phyloP scores from a whole-genome alignment of 2,797 vertebrate genomes.

The Periophthalmus magnuspinnatus region DNA sequence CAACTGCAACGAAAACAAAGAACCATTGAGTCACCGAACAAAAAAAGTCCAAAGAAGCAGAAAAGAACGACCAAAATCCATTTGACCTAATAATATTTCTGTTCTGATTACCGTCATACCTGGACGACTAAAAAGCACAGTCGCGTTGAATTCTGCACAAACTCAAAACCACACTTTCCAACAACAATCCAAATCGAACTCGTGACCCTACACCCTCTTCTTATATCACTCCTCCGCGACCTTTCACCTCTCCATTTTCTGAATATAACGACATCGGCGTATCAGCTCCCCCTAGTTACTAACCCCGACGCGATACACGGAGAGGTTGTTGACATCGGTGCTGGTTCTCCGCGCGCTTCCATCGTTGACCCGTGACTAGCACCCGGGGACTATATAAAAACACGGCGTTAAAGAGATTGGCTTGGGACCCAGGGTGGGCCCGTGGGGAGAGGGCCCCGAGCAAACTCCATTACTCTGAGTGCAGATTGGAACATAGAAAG shows the following conservation, averaged over 20 bases:
- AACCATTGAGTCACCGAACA: too few relatives aligned
- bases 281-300: constrained; percentile 39
- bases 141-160: constrained; percentile 9
- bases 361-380: constrained; percentile 61
- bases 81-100: neutral
- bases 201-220: neutral
- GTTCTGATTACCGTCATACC: neutral
- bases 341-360: constrained; percentile 31
- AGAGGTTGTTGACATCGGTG: constrained; percentile 65
- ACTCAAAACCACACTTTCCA: constrained; percentile 22
- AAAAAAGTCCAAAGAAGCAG: too few relatives aligned
- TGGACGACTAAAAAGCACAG: too few relatives aligned
- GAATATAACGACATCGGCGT: neutral
- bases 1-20: too few relatives aligned
- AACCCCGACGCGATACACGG: constrained; percentile 47
- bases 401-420: constrained; percentile 61
- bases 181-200: constrained; percentile 20
- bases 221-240: neutral
- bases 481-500: constrained; percentile 58
- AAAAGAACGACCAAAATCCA: too few relatives aligned
- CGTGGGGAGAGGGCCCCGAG: constrained; percentile 52
- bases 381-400: constrained; percentile 53
- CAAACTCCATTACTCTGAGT: constrained; percentile 68
- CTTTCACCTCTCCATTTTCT: constrained; percentile 8
- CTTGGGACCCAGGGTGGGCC: constrained; percentile 53